These are phyloP conservation scores for Oscheius myriophilus DNA, from an alignment of 2,888 invertebrate species.

Conservation along the genomic window DNA sequence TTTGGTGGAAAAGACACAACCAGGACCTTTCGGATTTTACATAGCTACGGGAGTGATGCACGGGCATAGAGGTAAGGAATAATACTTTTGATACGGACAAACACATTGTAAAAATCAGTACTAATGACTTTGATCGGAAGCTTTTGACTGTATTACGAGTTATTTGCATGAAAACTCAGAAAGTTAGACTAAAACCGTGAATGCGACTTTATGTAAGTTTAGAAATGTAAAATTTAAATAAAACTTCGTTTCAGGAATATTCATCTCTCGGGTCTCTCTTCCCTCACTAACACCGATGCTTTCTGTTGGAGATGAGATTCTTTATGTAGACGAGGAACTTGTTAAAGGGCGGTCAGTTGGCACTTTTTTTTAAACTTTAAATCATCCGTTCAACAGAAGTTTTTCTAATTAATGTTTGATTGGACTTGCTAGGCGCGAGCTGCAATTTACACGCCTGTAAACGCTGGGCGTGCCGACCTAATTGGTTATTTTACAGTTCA, in stretches of 20 bases:
- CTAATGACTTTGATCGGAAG: background rate
- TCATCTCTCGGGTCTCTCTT: constrained; percentile 61
- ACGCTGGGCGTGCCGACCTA: too few relatives aligned
- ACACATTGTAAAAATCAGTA: background rate
- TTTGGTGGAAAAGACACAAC: constrained; percentile 56
- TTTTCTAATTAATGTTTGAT: too few relatives aligned
- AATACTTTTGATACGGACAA: background rate
- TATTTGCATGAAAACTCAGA: background rate
- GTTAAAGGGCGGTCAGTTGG: constrained; percentile 45
- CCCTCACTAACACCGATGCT: constrained; percentile 56
- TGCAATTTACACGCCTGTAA: too few relatives aligned
- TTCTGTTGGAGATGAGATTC: constrained; percentile 62
- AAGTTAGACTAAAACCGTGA: too few relatives aligned
- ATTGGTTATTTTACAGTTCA: too few relatives aligned
- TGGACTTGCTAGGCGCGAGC: too few relatives aligned
- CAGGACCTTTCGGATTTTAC: constrained; percentile 65
- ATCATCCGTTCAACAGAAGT: constrained; percentile 2
- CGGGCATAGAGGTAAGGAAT: constrained; percentile 54
- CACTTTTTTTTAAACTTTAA: too few relatives aligned
- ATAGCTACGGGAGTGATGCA: constrained; percentile 60
- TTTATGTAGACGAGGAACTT: constrained; percentile 59
- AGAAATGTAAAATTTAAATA: constrained; percentile 2
- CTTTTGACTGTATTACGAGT: background rate
- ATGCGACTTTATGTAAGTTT: too few relatives aligned
- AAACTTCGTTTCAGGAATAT: constrained; percentile 60